Evolutionary conservation across 1,140 invertebrate genomes (phyloP).

Genomic region (Drosophila repleta): DNA sequence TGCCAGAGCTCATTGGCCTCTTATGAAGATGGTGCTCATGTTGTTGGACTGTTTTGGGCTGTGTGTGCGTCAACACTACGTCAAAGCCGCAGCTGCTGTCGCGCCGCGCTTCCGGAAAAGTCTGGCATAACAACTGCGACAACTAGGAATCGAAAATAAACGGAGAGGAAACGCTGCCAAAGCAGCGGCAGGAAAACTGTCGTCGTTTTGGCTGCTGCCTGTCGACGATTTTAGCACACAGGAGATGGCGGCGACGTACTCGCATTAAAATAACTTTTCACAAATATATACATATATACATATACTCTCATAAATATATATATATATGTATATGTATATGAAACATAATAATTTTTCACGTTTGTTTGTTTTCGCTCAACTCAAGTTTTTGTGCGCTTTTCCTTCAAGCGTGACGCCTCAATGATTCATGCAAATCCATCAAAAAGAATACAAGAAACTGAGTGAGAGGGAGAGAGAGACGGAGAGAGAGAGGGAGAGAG

Average conservation of each 20-base stretch:
- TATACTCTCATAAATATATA: slow-evolving; percentile 26
- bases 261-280: slow-evolving; percentile 78
- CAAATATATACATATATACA: background rate
- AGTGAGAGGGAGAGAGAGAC: background rate
- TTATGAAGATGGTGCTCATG: slow-evolving; percentile 36
- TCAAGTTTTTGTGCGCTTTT: slow-evolving; percentile 76
- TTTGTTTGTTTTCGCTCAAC: slow-evolving; percentile 23
- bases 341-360: slow-evolving; percentile 61
- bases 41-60: slow-evolving; percentile 30
- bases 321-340: slow-evolving; percentile 37
- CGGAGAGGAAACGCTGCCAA: slow-evolving; percentile 69
- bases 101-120: slow-evolving; percentile 80
- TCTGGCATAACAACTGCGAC: slow-evolving; percentile 65
- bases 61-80: slow-evolving; percentile 71
- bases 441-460: slow-evolving; percentile 36
- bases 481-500: background rate
- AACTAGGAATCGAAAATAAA: slow-evolving; percentile 35
- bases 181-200: slow-evolving; percentile 74
- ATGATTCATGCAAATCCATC: slow-evolving; percentile 83
- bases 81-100: slow-evolving; percentile 74
- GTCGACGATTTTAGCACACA: slow-evolving; percentile 65
- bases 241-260: slow-evolving; percentile 32
- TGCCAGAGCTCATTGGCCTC: slow-evolving; percentile 63
- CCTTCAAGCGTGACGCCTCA: slow-evolving; percentile 76
- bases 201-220: slow-evolving; percentile 64